These are phyloP conservation scores for Crepidodera aurea DNA, from an alignment of 2,888 invertebrate species.

Conservation along the genomic window DNA sequence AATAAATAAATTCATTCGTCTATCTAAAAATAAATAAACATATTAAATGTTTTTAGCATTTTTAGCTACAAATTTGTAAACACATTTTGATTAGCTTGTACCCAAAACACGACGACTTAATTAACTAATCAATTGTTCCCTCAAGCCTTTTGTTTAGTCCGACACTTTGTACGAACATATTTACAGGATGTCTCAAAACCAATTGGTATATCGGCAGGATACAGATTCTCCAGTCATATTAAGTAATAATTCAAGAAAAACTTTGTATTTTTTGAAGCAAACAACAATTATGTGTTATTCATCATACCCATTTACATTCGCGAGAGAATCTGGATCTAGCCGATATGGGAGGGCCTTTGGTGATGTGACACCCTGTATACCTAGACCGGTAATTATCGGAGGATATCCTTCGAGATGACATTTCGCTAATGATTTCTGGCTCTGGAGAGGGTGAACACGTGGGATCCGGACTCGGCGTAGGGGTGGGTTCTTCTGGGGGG, in stretches of 20 bases:
- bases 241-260: too few relatives aligned
- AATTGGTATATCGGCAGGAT: neutral
- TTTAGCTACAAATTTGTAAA: too few relatives aligned
- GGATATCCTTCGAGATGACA: slow-evolving; percentile 55
- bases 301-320: too few relatives aligned
- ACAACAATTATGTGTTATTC: too few relatives aligned
- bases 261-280: too few relatives aligned
- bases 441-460: slow-evolving; percentile 55
- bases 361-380: slow-evolving; percentile 41
- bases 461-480: slow-evolving; percentile 57
- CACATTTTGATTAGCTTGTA: neutral
- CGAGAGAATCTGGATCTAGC: neutral
- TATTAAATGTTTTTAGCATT: too few relatives aligned
- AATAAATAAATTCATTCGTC: too few relatives aligned
- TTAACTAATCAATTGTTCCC: slow-evolving; percentile 12
- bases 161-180: neutral
- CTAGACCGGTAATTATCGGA: slow-evolving; percentile 55
- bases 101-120: neutral
- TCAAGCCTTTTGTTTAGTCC: slow-evolving; percentile 10
- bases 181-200: neutral
- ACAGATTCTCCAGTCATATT: neutral
- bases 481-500: slow-evolving; percentile 47
- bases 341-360: neutral
- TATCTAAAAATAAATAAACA: too few relatives aligned
- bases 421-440: slow-evolving; percentile 53